phyloP scores from a whole-genome alignment of 2,888 invertebrate species.

The Dorcus parallelipipedus region DNA sequence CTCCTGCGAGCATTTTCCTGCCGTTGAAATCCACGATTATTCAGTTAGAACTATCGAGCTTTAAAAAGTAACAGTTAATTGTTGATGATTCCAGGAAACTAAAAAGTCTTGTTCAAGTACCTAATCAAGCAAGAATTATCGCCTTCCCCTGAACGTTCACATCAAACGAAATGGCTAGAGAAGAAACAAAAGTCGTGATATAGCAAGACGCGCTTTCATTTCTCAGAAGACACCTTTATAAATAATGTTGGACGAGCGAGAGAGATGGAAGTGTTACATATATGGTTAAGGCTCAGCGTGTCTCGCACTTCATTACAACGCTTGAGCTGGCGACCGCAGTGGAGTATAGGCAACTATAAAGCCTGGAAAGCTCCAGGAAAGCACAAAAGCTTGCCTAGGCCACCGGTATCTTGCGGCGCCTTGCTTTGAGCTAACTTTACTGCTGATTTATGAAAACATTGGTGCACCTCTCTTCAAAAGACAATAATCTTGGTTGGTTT shows the following conservation, averaged over 20 bases:
- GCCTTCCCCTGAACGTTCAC: no score
- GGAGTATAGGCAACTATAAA: slow-evolving; percentile 38
- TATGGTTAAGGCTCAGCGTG: slow-evolving; percentile 10
- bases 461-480: slow-evolving; percentile 11
- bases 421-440: slow-evolving; percentile 38
- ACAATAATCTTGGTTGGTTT: slow-evolving; percentile 14
- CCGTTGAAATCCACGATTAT: no score
- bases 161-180: no score
- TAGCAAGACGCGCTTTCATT: no score
- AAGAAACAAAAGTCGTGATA: no score
- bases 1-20: no score
- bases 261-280: slow-evolving; percentile 7
- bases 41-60: no score
- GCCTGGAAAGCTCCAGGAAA: slow-evolving; percentile 39
- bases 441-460: slow-evolving; percentile 42
- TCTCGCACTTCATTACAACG: slow-evolving; percentile 24
- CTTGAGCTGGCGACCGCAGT: slow-evolving; percentile 37
- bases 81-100: no score
- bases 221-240: no score
- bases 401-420: slow-evolving; percentile 36
- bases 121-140: no score
- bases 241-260: background rate
- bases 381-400: slow-evolving; percentile 40
- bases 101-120: no score
- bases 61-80: no score